A percentile compares a stretch with the other conserved stretches of the same genome.
Conservation (phyloP, 2,113 vertebrate species). For the Toxostoma redivivum region DNA sequence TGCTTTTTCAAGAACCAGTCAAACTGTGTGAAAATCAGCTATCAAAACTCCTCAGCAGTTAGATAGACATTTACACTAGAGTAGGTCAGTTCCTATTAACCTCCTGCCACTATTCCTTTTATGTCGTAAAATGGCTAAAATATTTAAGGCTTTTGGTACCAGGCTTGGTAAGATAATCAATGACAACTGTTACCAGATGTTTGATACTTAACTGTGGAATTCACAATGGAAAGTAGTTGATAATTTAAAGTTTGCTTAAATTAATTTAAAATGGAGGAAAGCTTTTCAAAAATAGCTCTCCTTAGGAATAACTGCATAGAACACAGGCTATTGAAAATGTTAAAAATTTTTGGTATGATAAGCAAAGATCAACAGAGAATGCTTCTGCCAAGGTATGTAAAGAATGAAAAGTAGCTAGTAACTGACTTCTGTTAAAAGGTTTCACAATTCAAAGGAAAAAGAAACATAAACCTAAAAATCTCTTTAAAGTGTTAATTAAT, state of each 20-base stretch:
- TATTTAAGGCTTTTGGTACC: slow-evolving; percentile 58
- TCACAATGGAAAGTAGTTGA: not conserved
- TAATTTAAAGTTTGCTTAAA: not conserved
- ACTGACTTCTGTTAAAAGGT: not conserved
- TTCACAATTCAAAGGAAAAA: not conserved
- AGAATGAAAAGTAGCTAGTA: not conserved
- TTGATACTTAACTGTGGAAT: slow-evolving; percentile 20
- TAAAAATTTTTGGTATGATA: not conserved
- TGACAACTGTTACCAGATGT: slow-evolving; percentile 62
- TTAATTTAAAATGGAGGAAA: not conserved
- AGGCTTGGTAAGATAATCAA: slow-evolving; percentile 46
- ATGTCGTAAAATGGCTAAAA: slow-evolving; percentile 66
- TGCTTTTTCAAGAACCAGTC: slow-evolving; percentile 29
- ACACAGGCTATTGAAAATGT: not conserved
- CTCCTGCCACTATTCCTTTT: slow-evolving; percentile 55
- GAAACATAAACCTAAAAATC: not conserved
- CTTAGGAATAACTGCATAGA: not conserved
- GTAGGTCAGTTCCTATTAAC: slow-evolving; percentile 61
- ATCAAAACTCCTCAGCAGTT: slow-evolving; percentile 26
- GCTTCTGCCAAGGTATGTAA: not conserved
- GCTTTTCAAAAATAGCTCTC: not conserved
- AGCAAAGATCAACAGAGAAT: not conserved
- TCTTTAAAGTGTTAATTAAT: not conserved
- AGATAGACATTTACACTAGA: slow-evolving; percentile 40
- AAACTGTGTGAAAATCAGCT: slow-evolving; percentile 30